These are phyloP conservation scores for Eupithecia pulchellata DNA, from an alignment of 2,888 invertebrate genomes.

Conservation along the genomic window DNA sequence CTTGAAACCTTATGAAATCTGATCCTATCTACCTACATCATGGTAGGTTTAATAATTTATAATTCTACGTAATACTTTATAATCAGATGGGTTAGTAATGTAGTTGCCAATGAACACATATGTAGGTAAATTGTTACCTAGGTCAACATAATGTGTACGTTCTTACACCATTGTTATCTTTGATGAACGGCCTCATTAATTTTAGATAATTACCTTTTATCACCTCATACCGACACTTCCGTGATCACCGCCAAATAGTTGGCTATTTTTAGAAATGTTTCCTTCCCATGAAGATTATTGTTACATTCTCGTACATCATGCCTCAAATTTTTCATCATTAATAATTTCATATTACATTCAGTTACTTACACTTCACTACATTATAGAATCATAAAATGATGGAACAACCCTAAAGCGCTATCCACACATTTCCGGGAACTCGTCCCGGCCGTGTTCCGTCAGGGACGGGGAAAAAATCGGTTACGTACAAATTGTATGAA, in stretches of 20 bases:
- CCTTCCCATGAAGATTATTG: neutral
- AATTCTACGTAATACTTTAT: neutral
- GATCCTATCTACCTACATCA: too few species aligned
- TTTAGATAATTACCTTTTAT: constrained; percentile 35
- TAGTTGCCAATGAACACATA: neutral
- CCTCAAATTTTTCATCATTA: neutral
- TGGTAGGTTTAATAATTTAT: neutral
- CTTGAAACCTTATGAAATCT: neutral
- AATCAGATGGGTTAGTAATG: neutral
- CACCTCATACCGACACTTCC: constrained; percentile 33
- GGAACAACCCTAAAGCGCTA: too few species aligned
- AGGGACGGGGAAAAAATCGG: too few species aligned
- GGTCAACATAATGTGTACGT: neutral
- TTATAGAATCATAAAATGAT: too few species aligned
- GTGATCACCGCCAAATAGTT: constrained; percentile 18
- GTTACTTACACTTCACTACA: too few species aligned
- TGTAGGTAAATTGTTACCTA: neutral
- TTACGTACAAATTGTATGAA: too few species aligned
- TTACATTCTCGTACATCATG: neutral
- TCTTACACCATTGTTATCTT: constrained; percentile 12
- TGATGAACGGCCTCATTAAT: constrained; percentile 36
- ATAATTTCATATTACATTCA: neutral
- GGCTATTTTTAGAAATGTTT: constrained; percentile 27
- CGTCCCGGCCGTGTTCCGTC: too few species aligned
- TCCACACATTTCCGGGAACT: too few species aligned